Percentiles rank a stretch among this genome's conserved stretches.
These are phyloP conservation scores for Actinia equina DNA, from an alignment of 64 coral and sea anemone genomes.

Conservation along the genomic window DNA sequence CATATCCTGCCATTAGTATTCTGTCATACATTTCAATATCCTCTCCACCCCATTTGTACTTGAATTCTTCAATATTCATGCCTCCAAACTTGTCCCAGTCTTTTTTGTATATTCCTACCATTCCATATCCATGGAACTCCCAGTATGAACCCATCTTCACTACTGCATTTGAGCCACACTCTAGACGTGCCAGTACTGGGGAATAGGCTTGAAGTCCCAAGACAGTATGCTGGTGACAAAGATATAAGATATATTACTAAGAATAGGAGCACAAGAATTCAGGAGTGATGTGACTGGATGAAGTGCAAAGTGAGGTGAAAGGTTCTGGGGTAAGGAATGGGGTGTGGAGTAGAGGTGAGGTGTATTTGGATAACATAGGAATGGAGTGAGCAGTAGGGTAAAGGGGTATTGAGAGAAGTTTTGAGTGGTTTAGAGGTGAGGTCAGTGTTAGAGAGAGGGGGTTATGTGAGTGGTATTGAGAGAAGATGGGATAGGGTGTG, in stretches of 20 bases:
- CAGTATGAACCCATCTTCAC: constrained; percentile 45
- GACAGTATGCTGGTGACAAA: not conserved
- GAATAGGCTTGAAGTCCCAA: constrained; percentile 6
- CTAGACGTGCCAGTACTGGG: not conserved
- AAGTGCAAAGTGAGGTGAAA: too few species aligned
- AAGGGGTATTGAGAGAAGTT: too few species aligned
- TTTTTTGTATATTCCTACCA: constrained; percentile 76
- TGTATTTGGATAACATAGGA: not conserved
- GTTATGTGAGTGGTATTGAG: not conserved
- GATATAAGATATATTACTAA: not conserved
- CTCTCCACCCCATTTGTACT: constrained; percentile 79
- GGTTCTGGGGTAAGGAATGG: too few species aligned
- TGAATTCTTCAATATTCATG: constrained; percentile 69
- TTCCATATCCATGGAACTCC: constrained; percentile 65
- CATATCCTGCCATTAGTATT: constrained; percentile 58
- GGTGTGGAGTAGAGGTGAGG: too few species aligned
- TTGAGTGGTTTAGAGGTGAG: too few species aligned
- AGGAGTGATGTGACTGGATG: not conserved
- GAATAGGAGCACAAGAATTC: not conserved
- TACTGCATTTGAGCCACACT: constrained; percentile 11
- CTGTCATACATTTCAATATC: constrained; percentile 85
- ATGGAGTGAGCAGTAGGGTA: not conserved
- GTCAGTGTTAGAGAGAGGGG: not conserved
- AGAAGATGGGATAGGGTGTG: too few species aligned
- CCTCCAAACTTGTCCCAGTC: constrained; percentile 89